Conservation (phyloP, 2,888 invertebrate genomes). For the Drosophila tripunctata region DNA sequence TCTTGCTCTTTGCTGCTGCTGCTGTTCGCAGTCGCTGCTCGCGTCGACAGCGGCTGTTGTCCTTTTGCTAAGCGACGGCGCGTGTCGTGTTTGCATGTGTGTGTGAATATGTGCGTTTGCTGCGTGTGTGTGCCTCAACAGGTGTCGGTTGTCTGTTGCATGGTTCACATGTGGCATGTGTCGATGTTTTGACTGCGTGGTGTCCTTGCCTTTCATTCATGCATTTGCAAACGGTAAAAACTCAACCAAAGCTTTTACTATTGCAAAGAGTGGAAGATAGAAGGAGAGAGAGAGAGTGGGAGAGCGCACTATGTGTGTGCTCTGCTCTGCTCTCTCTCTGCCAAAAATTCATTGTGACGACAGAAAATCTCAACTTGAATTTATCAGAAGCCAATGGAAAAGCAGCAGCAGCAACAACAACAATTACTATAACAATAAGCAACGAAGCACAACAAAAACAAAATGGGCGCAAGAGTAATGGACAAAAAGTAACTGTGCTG, state of each 20-base stretch:
- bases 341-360: conserved; percentile 54
- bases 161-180: conserved; percentile 58
- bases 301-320: conserved; percentile 12
- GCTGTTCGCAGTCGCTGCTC: conserved; percentile 22
- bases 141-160: conserved; percentile 65
- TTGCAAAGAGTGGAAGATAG: neutral
- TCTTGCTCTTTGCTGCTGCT: conserved; percentile 42
- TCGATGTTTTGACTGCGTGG: conserved; percentile 57
- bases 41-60: conserved; percentile 63
- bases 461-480: conserved; percentile 80
- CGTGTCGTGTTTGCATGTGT: conserved; percentile 58
- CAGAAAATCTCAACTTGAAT: conserved; percentile 49
- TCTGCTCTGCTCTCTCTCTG: conserved; percentile 38
- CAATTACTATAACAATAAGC: conserved; percentile 31
- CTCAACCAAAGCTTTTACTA: conserved; percentile 39
- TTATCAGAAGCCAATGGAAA: conserved; percentile 77
- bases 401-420: conserved; percentile 59
- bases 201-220: conserved; percentile 53
- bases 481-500: conserved; percentile 75
- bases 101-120: conserved; percentile 19
- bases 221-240: conserved; percentile 38
- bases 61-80: conserved; percentile 64
- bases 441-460: conserved; percentile 64
- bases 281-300: neutral
- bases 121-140: conserved; percentile 68